These are phyloP conservation scores for Anguilla pacifica DNA, from an alignment of 2,797 vertebrate genomes.

Conservation along the genomic window DNA sequence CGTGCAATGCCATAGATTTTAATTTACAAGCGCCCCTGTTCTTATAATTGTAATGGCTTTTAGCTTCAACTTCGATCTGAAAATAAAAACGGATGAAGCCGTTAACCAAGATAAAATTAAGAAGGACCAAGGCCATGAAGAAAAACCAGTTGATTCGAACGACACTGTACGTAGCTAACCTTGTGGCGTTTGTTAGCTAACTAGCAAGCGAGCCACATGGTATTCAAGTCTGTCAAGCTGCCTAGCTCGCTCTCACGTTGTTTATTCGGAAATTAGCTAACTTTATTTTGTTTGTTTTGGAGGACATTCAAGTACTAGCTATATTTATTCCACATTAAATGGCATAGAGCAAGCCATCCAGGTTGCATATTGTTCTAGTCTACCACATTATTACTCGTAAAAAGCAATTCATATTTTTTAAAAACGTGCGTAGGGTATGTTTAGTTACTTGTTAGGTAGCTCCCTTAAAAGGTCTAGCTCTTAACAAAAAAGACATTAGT, in stretches of 20 bases:
- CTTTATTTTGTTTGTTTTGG: neutral
- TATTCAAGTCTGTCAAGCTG: slow-evolving; percentile 25
- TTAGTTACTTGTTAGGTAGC: too few relatives aligned
- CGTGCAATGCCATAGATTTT: neutral
- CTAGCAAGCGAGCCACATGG: neutral
- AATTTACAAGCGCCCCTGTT: slow-evolving; percentile 29
- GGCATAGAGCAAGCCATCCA: too few relatives aligned
- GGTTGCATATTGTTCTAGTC: too few relatives aligned
- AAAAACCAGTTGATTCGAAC: slow-evolving; percentile 35
- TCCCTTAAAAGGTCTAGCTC: too few relatives aligned
- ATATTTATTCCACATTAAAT: neutral
- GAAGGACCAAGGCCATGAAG: slow-evolving; percentile 27
- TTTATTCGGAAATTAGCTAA: neutral
- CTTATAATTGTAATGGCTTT: slow-evolving; percentile 62
- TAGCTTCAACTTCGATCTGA: slow-evolving; percentile 74
- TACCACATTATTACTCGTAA: too few relatives aligned
- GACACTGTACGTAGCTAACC: slow-evolving; percentile 53
- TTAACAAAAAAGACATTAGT: too few relatives aligned
- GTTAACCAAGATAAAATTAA: slow-evolving; percentile 15
- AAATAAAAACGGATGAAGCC: slow-evolving; percentile 36
- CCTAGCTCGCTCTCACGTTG: slow-evolving; percentile 10
- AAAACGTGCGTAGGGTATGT: too few relatives aligned
- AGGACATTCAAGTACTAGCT: neutral
- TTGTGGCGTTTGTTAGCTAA: neutral
- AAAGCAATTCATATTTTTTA: too few relatives aligned